Evolutionary conservation across 2,113 vertebrate genomes (phyloP), one percentile per base, ranked within the genome.

Genomic region (Dascyllus trimaculatus): DNA sequence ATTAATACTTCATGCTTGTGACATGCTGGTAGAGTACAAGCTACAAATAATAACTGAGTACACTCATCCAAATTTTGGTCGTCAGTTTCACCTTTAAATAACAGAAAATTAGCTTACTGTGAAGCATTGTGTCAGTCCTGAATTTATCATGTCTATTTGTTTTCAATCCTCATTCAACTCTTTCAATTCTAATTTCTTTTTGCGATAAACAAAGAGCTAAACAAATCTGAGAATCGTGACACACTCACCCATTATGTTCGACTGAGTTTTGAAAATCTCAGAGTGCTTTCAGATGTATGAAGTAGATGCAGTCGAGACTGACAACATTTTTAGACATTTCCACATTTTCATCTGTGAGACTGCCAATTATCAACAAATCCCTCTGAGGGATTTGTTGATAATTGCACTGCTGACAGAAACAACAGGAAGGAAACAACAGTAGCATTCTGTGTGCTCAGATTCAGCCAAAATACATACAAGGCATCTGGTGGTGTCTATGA

Each of bases 281-380:
- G 35, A 19, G 15, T 14, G 22, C 45, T 59, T 57, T 75, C 18
- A 66, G 49, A 58, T 49, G 26, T 5, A 11, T 49, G 11, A 38
- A 49, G 2, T 29, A 24, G 32, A 24, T 35, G 6, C 32, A 35
- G 32, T 35, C 7, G 8, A 35, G 32, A 35, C 32, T 35, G 32
- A 9, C 26, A 29, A 29, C 32, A 35, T 10, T 35, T 35, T 2
- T 35, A 10, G 32, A 35, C 8, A 10, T 35, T 35, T 35, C 8
- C 32, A 35, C 32, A 10, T 49, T 49, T 64, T 46, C 17, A 48
- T 43, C 26, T 11, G 32, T 22, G 22, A 22, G 25, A 15, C 46
- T 35, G 63, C 51, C 49, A 65, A 65, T 65, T n/a, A n/a, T n/a
- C n/a, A n/a, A 21, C 26, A 51, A 65, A 18, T 49, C n/a, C 45